These are phyloP conservation scores for Julus scandinavius DNA, from an alignment of 2,888 invertebrate genomes.

Conservation along the genomic window DNA sequence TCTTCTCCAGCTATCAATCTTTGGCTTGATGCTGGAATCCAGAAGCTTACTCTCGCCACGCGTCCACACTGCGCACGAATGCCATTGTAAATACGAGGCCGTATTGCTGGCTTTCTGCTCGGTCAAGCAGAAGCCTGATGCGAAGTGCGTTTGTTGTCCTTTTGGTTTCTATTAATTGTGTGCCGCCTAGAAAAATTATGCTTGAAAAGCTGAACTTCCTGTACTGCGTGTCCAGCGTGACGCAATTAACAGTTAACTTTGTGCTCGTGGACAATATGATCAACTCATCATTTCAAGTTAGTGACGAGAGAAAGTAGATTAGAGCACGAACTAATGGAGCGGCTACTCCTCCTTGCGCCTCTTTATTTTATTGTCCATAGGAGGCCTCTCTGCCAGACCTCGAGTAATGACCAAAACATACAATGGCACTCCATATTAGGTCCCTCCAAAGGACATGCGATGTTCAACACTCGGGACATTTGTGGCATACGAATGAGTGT, in stretches of 20 bases:
- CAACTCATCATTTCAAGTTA: constrained; percentile 39
- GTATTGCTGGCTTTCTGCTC: constrained; percentile 24
- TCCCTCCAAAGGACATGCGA: background rate
- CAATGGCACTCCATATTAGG: background rate
- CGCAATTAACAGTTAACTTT: constrained; percentile 34
- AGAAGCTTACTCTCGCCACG: background rate
- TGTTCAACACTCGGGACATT: background rate
- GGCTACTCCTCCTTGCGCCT: background rate
- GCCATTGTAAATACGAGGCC: constrained; percentile 39
- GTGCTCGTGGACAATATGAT: background rate
- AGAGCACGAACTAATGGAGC: constrained; percentile 7
- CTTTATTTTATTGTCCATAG: background rate
- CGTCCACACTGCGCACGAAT: constrained; percentile 11
- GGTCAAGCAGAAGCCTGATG: constrained; percentile 14
- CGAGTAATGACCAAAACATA: background rate
- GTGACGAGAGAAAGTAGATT: constrained; percentile 34
- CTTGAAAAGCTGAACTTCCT: constrained; percentile 15
- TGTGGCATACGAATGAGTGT: background rate
- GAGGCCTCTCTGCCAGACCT: background rate
- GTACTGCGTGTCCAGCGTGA: constrained; percentile 42
- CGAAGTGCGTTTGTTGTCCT: constrained; percentile 5
- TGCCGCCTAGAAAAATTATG: constrained; percentile 25
- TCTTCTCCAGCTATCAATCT: background rate
- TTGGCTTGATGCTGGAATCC: background rate
- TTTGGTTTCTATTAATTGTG: constrained; percentile 25